Conservation (phyloP, 2,113 vertebrate genomes). For the Ceuthmochares aereus region DNA sequence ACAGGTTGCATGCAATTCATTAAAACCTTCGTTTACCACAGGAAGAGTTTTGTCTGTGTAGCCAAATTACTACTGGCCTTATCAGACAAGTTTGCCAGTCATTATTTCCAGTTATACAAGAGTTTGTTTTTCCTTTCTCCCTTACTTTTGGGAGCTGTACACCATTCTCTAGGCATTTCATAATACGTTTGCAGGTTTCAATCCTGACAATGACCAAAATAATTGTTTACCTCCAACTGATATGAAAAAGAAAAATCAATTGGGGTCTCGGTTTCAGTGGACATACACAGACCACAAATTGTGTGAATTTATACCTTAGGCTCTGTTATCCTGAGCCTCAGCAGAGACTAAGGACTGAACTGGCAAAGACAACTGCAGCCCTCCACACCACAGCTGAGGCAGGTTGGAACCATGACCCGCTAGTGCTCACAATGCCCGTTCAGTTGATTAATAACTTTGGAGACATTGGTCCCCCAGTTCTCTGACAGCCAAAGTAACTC, state of each 20-base stretch:
- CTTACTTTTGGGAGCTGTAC: background rate
- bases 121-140: background rate
- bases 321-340: background rate
- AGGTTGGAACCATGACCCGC: constrained; percentile 37
- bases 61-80: background rate
- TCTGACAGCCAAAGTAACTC: constrained; percentile 58
- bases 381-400: background rate
- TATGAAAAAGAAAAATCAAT: background rate
- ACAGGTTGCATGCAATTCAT: background rate
- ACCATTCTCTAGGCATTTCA: background rate
- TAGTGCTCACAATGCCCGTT: constrained; percentile 31
- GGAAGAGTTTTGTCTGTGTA: background rate
- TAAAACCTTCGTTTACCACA: background rate
- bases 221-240: background rate
- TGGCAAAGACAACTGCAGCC: constrained; percentile 20
- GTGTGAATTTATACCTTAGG: background rate
- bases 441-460: constrained; percentile 62
- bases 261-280: background rate
- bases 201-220: background rate
- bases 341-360: background rate
- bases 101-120: constrained; percentile 13
- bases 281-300: background rate
- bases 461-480: constrained; percentile 52
- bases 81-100: background rate
- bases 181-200: background rate